Evolutionary conservation across 2,797 vertebrate species (phyloP).

Genomic region (Phalloptychus januarius): DNA sequence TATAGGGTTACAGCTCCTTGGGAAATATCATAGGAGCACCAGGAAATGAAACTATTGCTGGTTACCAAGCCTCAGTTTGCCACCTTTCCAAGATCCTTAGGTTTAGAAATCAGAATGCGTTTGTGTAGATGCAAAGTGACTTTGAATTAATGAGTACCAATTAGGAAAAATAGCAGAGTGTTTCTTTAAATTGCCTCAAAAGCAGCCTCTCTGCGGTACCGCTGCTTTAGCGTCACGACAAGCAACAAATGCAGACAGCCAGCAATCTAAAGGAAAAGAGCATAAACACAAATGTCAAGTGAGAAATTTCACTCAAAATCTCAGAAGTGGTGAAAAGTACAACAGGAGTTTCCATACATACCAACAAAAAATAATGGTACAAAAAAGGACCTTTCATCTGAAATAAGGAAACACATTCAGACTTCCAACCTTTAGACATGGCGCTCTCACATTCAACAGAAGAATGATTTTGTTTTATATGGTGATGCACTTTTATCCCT

Average conservation of each 20-base stretch:
- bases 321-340: not conserved
- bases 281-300: not conserved
- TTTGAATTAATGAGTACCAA: not conserved
- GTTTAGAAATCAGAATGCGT: not conserved
- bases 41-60: not conserved
- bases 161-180: not conserved
- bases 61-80: not conserved
- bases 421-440: not conserved
- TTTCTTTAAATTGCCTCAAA: not conserved
- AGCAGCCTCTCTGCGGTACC: not conserved
- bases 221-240: not conserved
- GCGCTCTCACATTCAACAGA: not conserved
- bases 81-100: not conserved
- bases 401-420: not conserved
- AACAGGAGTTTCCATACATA: not conserved
- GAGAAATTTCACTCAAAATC: not conserved
- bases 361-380: not conserved
- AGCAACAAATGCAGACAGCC: not conserved
- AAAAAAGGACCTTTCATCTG: not conserved
- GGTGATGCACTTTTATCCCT: slow-evolving; percentile 54
- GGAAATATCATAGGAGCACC: not conserved
- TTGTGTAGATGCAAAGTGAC: not conserved
- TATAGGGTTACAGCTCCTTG: not conserved
- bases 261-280: not conserved
- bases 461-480: slow-evolving; percentile 17